These are phyloP conservation scores for Polydrusus tereticollis DNA, from an alignment of 2,888 invertebrate genomes.

Conservation along the genomic window DNA sequence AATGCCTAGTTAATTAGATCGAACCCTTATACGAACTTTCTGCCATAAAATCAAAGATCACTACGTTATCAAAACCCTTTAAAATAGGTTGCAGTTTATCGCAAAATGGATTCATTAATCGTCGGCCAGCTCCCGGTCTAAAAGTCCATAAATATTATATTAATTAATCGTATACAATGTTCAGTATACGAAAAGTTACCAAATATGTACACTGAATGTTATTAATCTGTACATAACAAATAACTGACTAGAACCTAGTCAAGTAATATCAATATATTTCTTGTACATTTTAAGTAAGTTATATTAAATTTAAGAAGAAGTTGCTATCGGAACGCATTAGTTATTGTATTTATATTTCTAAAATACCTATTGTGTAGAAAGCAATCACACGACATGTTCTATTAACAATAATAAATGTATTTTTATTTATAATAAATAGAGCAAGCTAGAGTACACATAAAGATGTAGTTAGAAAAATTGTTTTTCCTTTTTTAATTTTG, in stretches of 20 bases:
- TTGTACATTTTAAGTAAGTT: slow-evolving; percentile 45
- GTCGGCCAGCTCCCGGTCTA: slow-evolving; percentile 1
- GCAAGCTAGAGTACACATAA: slow-evolving; percentile 63
- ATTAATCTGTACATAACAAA: slow-evolving; percentile 62
- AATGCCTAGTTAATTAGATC: no score
- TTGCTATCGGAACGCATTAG: slow-evolving; percentile 45
- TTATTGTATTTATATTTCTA: slow-evolving; percentile 37
- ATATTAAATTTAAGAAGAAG: slow-evolving; percentile 31
- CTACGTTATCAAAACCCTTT: no score
- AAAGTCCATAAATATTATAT: slow-evolving; percentile 18
- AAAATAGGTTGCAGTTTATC: no score
- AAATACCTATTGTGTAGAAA: slow-evolving; percentile 39
- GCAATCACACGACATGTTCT: slow-evolving; percentile 51
- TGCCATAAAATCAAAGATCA: no score
- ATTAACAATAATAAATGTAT: slow-evolving; percentile 62
- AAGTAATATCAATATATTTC: slow-evolving; percentile 42
- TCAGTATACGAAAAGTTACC: slow-evolving; percentile 66
- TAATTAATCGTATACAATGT: slow-evolving; percentile 36
- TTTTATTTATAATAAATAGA: slow-evolving; percentile 61
- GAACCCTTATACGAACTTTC: no score
- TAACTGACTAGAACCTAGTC: slow-evolving; percentile 66
- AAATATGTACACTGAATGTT: slow-evolving; percentile 66
- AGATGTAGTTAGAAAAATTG: slow-evolving; percentile 59
- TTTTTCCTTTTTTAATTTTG: slow-evolving; percentile 65
- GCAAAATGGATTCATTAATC: neutral